A percentile compares a stretch with the other conserved stretches of the same genome.
These are phyloP conservation scores for Dipus sagitta DNA, from an alignment of 2,797 vertebrate genomes.

Conservation along the genomic window DNA sequence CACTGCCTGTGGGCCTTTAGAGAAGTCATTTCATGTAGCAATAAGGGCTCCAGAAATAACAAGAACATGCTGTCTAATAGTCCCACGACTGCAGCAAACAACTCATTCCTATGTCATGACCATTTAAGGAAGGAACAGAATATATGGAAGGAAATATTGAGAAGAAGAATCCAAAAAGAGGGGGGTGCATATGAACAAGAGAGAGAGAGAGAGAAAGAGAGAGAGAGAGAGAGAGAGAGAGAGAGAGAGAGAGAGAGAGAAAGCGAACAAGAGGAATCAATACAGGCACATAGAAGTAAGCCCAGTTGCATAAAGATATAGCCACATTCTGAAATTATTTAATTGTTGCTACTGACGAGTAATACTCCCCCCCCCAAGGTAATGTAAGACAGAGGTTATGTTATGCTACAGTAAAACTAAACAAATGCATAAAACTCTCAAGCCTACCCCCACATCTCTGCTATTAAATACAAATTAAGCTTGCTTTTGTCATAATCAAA, in stretches of 20 bases:
- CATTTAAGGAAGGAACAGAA: slow-evolving; percentile 20
- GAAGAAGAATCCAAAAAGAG: not conserved
- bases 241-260: not conserved
- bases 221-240: not conserved
- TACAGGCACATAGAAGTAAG: not conserved
- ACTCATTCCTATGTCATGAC: not conserved
- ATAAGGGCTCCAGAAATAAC: not conserved
- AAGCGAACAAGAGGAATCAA: not conserved
- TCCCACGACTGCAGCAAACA: not conserved
- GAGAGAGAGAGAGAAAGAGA: no score
- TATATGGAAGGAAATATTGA: not conserved
- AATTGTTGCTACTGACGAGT: not conserved
- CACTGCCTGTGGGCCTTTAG: not conserved
- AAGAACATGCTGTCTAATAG: not conserved
- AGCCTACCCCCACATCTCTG: not conserved
- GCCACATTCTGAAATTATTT: slow-evolving; percentile 8
- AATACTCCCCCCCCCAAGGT: not conserved
- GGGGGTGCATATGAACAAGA: not conserved
- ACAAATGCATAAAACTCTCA: no score
- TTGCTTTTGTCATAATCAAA: not conserved
- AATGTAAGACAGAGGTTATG: not conserved
- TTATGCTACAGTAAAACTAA: not conserved
- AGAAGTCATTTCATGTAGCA: not conserved
- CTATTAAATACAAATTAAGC: not conserved
- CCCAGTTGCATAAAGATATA: not conserved